Conservation (phyloP, 1,140 invertebrate species). For the Drosophila insularis region DNA sequence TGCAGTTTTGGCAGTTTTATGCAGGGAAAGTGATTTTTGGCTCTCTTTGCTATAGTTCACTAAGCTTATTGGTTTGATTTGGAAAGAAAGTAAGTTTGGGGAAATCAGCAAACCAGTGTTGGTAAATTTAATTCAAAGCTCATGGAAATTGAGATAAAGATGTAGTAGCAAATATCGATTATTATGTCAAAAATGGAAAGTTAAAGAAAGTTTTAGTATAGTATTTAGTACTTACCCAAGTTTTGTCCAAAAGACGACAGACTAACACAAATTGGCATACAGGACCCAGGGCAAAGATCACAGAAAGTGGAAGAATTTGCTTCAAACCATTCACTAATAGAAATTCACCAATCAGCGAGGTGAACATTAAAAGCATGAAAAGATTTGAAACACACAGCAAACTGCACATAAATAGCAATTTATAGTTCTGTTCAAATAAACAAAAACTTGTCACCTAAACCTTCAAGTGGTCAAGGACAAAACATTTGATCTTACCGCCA, state of each 20-base stretch:
- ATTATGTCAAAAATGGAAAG: too few species aligned
- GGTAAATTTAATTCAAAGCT: conserved; percentile 41
- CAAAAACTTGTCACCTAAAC: neutral
- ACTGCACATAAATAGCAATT: conserved; percentile 47
- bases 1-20: conserved; percentile 72
- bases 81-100: neutral
- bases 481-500: conserved; percentile 45
- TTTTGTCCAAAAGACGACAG: conserved; percentile 33
- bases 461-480: neutral
- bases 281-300: conserved; percentile 48
- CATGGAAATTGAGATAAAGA: too few species aligned
- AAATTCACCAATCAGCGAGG: conserved; percentile 41
- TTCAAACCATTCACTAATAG: conserved; percentile 21
- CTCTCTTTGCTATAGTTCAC: conserved; percentile 43
- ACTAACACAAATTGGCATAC: conserved; percentile 41
- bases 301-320: conserved; percentile 26
- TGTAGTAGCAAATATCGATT: neutral
- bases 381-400: conserved; percentile 52
- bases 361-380: conserved; percentile 48
- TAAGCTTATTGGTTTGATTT: conserved; percentile 74
- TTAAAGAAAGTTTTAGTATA: neutral
- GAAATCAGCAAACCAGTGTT: conserved; percentile 31
- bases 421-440: conserved; percentile 45
- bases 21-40: conserved; percentile 72
- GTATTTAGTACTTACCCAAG: conserved; percentile 58